A percentile compares a stretch with the other conserved stretches of the same genome.
These are phyloP conservation scores for Manis pentadactyla DNA, from an alignment of 2,797 vertebrate genomes.

Conservation along the genomic window DNA sequence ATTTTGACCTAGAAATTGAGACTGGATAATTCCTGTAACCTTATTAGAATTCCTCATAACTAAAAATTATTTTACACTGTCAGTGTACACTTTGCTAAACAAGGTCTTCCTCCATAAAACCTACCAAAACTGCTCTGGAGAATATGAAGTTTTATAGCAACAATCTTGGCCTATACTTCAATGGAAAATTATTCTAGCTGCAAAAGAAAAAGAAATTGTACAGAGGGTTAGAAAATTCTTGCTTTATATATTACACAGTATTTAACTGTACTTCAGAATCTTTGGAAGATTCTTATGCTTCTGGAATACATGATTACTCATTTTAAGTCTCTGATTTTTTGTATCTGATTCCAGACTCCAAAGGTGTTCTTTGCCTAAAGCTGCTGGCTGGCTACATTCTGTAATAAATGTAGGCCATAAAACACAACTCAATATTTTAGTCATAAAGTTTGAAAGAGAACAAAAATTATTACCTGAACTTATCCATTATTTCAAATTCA, in stretches of 20 bases:
- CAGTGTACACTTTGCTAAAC: conserved; percentile 32
- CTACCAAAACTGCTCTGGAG: conserved; percentile 14
- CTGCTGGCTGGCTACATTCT: conserved; percentile 50
- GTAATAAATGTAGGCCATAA: conserved; percentile 67
- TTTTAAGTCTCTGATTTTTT: conserved; percentile 61
- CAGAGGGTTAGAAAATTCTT: not conserved
- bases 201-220: not conserved
- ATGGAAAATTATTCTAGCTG: conserved; percentile 26
- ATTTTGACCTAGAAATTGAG: not conserved
- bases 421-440: conserved; percentile 71
- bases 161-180: not conserved
- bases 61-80: not conserved
- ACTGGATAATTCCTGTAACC: not conserved
- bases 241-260: not conserved
- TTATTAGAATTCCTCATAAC: not conserved
- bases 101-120: not conserved
- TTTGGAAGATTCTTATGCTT: conserved; percentile 52
- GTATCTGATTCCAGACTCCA: conserved; percentile 30
- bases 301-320: conserved; percentile 48
- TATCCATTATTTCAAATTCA: conserved; percentile 77
- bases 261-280: conserved; percentile 35
- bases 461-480: conserved; percentile 67
- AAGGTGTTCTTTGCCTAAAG: conserved; percentile 66
- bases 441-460: conserved; percentile 78
- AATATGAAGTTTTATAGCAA: conserved; percentile 41